Conservation (phyloP, 2,888 invertebrate genomes). For the Marronus borbonicus region DNA sequence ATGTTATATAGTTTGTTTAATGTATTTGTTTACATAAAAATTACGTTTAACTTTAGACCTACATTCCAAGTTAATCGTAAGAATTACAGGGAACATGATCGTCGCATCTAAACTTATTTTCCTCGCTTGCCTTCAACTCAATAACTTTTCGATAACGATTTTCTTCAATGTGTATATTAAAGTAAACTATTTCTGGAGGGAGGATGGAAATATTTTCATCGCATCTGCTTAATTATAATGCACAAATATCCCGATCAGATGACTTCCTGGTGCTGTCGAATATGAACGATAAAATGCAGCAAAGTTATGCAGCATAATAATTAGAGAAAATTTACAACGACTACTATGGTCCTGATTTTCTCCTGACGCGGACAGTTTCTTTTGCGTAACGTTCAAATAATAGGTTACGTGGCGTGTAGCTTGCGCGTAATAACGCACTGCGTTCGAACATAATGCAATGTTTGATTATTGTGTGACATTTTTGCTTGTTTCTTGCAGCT, state of each 20-base stretch:
- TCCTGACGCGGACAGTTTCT: background rate
- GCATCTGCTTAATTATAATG: constrained; percentile 4
- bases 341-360: background rate
- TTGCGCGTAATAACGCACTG: constrained; percentile 25
- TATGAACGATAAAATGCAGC: constrained; percentile 11
- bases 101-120: background rate
- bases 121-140: background rate
- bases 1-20: too few relatives aligned
- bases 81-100: background rate
- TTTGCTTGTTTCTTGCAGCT: constrained; percentile 74
- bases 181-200: background rate
- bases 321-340: constrained; percentile 19
- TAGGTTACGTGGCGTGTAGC: constrained; percentile 9
- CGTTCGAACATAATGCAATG: constrained; percentile 25
- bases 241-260: background rate
- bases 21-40: too few relatives aligned
- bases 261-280: constrained; percentile 18
- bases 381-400: constrained; percentile 21
- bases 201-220: constrained; percentile 4
- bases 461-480: constrained; percentile 46
- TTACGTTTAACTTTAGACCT: too few relatives aligned
- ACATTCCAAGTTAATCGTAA: background rate
- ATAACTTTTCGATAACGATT: background rate
- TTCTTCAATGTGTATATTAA: constrained; percentile 2
- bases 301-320: background rate